Evolutionary conservation across 2,888 invertebrate genomes (phyloP).

Genomic region (Athrips mouffetella): DNA sequence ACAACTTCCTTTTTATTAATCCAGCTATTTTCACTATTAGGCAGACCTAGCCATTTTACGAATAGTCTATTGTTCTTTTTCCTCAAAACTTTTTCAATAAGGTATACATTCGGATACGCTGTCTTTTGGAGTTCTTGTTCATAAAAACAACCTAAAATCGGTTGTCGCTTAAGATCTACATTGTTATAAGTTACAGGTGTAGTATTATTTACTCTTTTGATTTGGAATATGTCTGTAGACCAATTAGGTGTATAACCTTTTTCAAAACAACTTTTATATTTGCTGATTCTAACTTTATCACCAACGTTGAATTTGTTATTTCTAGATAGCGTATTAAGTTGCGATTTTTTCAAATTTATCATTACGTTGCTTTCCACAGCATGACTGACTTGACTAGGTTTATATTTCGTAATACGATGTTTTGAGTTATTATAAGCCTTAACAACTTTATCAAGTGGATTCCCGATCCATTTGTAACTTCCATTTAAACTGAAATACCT

Average conservation of each 20-base stretch:
- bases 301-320: not conserved
- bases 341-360: not conserved
- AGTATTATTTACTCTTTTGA: conserved; percentile 24
- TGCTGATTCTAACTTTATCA: not conserved
- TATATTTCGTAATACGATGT: not conserved
- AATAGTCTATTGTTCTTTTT: not conserved
- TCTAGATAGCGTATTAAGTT: not conserved
- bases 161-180: conserved; percentile 20
- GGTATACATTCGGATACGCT: conserved; percentile 31
- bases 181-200: conserved; percentile 28
- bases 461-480: conserved; percentile 15
- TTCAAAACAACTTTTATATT: not conserved
- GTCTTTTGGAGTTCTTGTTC: conserved; percentile 33
- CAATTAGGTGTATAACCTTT: no score
- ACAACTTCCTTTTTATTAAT: no score
- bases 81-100: conserved; percentile 32
- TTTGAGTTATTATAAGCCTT: not conserved
- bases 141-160: conserved; percentile 38
- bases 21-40: no score
- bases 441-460: not conserved
- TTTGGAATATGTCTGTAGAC: conserved; percentile 10
- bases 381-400: not conserved
- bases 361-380: not conserved
- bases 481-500: conserved; percentile 16
- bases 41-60: no score